Percentiles rank a stretch among this genome's conserved stretches.
phyloP scores from a whole-genome alignment of 2,888 invertebrate species.

The Polyommatus icarus region DNA sequence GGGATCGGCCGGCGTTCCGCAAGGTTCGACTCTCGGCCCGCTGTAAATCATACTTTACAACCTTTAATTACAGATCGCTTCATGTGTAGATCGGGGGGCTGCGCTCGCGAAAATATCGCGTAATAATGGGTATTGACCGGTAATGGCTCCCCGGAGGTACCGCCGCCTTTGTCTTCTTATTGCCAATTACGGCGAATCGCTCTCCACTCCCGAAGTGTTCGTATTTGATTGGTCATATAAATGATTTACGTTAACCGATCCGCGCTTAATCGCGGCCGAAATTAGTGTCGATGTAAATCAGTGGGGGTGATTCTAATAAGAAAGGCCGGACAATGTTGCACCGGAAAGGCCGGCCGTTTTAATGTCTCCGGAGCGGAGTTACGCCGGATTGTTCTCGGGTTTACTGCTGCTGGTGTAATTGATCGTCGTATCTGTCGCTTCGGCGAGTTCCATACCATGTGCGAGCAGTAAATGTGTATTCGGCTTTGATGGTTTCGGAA shows the following conservation, averaged over 20 bases:
- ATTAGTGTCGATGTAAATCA: slow-evolving; percentile 45
- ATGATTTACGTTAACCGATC: slow-evolving; percentile 63
- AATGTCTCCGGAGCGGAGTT: slow-evolving; percentile 80
- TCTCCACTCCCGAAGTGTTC: slow-evolving; percentile 65
- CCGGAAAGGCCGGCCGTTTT: slow-evolving; percentile 80
- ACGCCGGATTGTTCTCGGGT: slow-evolving; percentile 80
- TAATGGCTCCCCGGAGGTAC: slow-evolving; percentile 77
- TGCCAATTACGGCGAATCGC: slow-evolving; percentile 79
- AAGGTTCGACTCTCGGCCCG: slow-evolving; percentile 69
- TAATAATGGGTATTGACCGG: slow-evolving; percentile 80
- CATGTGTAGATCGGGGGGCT: slow-evolving; percentile 76
- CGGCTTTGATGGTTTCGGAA: slow-evolving; percentile 45
- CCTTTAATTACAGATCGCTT: slow-evolving; percentile 80
- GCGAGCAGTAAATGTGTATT: slow-evolving; percentile 72
- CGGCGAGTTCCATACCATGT: slow-evolving; percentile 70
- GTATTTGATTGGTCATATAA: slow-evolving; percentile 67
- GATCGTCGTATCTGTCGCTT: slow-evolving; percentile 78
- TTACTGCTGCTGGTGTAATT: slow-evolving; percentile 77
- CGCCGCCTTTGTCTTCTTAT: slow-evolving; percentile 79
- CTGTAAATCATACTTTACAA: slow-evolving; percentile 80
- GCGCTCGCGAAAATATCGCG: slow-evolving; percentile 79
- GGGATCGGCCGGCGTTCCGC: slow-evolving; percentile 72
- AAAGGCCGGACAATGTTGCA: slow-evolving; percentile 71
- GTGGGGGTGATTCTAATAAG: slow-evolving; percentile 56
- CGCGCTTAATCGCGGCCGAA: slow-evolving; percentile 42